Conservation (phyloP, 1,140 invertebrate species). For the Drosophila mojavensis region DNA sequence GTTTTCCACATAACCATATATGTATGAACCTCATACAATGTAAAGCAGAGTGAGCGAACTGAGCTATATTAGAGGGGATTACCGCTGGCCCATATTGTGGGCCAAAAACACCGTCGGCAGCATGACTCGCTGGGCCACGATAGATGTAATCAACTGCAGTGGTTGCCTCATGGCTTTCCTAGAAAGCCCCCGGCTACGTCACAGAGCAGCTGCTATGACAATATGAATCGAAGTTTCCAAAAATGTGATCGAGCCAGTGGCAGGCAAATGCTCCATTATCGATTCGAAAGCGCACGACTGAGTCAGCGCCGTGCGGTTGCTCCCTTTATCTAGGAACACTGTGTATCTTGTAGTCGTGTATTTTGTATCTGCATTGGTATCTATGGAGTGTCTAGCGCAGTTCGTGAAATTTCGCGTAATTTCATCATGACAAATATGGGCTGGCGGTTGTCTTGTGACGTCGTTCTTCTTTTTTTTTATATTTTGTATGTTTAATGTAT, state of each 20-base stretch:
- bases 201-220: not conserved
- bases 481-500: not conserved
- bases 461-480: constrained; percentile 22
- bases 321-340: constrained; percentile 13
- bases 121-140: constrained; percentile 3
- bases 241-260: constrained; percentile 25
- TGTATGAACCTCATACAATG: not conserved
- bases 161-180: constrained; percentile 24
- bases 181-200: constrained; percentile 25
- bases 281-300: constrained; percentile 15
- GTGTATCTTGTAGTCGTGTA: constrained; percentile 45
- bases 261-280: constrained; percentile 5
- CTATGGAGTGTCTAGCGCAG: constrained; percentile 5
- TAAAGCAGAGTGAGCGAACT: not conserved
- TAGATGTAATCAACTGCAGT: not conserved
- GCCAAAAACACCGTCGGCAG: not conserved
- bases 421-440: constrained; percentile 31
- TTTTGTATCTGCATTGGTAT: constrained; percentile 31
- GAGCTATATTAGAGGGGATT: not conserved
- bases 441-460: constrained; percentile 17
- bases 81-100: not conserved
- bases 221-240: not conserved
- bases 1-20: no score
- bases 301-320: constrained; percentile 10
- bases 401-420: constrained; percentile 25